Base-by-base conservation (phyloP, 2,797 vertebrate species). In the Crenuchus spilurus region DNA sequence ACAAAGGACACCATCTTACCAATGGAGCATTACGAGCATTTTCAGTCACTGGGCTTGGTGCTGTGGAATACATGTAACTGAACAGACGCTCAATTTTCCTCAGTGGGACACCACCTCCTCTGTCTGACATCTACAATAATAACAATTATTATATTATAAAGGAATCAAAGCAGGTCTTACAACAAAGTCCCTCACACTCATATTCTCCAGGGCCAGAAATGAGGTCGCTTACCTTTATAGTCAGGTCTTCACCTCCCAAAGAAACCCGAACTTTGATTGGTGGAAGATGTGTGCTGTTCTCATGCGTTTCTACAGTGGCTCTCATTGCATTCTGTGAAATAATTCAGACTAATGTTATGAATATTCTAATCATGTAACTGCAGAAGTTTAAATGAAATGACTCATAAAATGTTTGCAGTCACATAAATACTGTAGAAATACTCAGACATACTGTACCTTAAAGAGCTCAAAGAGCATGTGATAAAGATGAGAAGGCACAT, bases 391-490 rank as follows among this genome's bases (percentile, higher is more conserved):
- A 26, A 18, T 62, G 9, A 30, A 13, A 20, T 24, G 16, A 13
- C 18, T 33, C 51, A n/a, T 30, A 6, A 54, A 22, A 11, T 51
- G 18, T 20, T 1, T 70, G 58, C n/a, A 11, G 28, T 7, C 18
- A n/a, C 20, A 14, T 28, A n/a, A 49, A 26, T 33, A 24, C 28
- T 37, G 44, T 24, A 35, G 24, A 75, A n/a, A 37, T 24, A 35
- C 22, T 35, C 14, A 69, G 42, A 5, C 30, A 2, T 42, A 42
- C 64, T 22, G 18, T 92, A 98, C 98, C 97, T 99, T 99, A 83
- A 99, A 98, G 37, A 99, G 95, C 85, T 99, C 97, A 89, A 99
- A 99, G 62, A 99, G 92, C 95, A 99, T 99, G 61, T 99, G 97
- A 84, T 98, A 99, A 35, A 99, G 96, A 79, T 99, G 98, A 33